A percentile compares a stretch with the other conserved stretches of the same genome.
Conservation (phyloP, 1,140 invertebrate genomes). For the Aporrectodea caliginosa region DNA sequence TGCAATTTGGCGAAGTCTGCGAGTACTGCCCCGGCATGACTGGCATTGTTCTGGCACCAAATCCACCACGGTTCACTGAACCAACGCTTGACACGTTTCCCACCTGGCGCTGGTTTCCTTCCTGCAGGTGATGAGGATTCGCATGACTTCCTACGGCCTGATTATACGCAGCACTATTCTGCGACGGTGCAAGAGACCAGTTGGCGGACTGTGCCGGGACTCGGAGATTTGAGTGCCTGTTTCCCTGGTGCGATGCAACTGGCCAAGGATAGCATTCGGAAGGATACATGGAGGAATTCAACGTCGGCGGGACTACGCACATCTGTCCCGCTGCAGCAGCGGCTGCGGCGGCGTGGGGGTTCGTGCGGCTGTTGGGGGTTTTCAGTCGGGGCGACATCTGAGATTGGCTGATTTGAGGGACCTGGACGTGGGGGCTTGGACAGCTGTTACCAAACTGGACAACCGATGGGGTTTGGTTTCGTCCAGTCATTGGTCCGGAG, state of each 20-base stretch:
- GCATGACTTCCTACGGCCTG: not conserved
- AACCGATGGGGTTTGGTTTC: not conserved
- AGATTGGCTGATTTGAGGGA: conserved; percentile 1
- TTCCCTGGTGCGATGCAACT: too few species aligned
- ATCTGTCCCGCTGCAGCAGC: conserved; percentile 35
- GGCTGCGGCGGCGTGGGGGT: conserved; percentile 30
- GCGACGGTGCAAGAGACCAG: not conserved
- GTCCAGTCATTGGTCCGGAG: not conserved
- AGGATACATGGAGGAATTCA: conserved; percentile 12
- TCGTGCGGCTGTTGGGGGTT: conserved; percentile 3
- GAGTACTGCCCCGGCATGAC: too few species aligned
- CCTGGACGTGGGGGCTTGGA: conserved; percentile 22
- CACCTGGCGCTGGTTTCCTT: too few species aligned
- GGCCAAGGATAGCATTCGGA: not conserved
- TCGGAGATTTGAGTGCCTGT: too few species aligned
- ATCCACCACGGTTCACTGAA: too few species aligned
- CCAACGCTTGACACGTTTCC: too few species aligned
- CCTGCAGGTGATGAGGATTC: not conserved
- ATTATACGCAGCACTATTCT: not conserved
- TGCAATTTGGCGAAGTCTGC: conserved; percentile 54
- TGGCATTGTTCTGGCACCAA: too few species aligned
- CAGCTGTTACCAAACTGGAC: not conserved
- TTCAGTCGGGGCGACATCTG: conserved; percentile 4
- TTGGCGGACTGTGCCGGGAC: too few species aligned
- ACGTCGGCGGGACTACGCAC: conserved; percentile 30